These are phyloP conservation scores for Catostomus latipinnis DNA, from an alignment of 2,797 vertebrate genomes.

Conservation along the genomic window DNA sequence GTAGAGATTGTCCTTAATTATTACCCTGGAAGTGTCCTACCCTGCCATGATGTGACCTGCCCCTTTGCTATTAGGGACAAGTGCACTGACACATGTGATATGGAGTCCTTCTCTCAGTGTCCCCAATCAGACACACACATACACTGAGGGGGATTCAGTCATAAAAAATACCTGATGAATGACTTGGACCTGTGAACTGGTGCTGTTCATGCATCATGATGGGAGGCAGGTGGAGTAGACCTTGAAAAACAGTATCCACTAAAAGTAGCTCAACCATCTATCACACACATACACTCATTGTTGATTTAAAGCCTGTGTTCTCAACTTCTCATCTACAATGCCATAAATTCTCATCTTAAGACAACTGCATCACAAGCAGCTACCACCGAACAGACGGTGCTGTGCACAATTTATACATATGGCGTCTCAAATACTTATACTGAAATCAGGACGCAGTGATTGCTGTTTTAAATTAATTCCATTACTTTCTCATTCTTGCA, in stretches of 20 bases:
- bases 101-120: conserved; percentile 9
- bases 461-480: conserved; percentile 17
- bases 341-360: conserved; percentile 39
- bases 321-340: conserved; percentile 48
- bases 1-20: not conserved
- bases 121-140: conserved; percentile 35
- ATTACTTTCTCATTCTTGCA: too few species aligned
- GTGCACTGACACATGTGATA: not conserved
- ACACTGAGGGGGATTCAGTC: conserved; percentile 50
- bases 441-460: conserved; percentile 12
- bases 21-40: not conserved
- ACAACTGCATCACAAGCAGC: conserved; percentile 31
- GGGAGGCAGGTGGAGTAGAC: conserved; percentile 65
- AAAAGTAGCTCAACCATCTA: conserved; percentile 55
- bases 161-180: conserved; percentile 65
- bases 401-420: conserved; percentile 23
- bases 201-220: conserved; percentile 61
- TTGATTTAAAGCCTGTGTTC: conserved; percentile 60
- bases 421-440: not conserved
- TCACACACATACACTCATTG: conserved; percentile 53
- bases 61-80: not conserved
- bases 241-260: conserved; percentile 65
- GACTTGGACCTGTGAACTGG: conserved; percentile 51
- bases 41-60: not conserved
- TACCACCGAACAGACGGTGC: not conserved